Evolutionary conservation across 2,113 vertebrate species (phyloP).

Genomic region (Engraulis encrasicolus): DNA sequence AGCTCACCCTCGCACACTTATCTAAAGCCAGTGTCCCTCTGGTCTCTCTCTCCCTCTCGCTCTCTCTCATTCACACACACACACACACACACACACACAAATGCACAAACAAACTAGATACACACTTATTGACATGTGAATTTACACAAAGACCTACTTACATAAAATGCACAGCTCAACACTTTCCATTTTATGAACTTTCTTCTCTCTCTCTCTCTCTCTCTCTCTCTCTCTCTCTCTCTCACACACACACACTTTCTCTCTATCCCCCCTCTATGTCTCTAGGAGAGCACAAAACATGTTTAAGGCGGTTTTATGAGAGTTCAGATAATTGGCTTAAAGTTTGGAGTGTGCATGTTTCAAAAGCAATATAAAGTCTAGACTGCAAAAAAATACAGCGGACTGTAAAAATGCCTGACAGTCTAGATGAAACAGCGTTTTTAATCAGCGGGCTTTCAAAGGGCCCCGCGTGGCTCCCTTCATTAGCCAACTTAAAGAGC

Average conservation of each 20-base stretch:
- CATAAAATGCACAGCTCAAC: not conserved
- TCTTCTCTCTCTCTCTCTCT: not conserved
- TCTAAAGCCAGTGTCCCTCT: no score
- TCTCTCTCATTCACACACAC: no score
- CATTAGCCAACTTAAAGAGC: conserved; percentile 2
- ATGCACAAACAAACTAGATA: not conserved
- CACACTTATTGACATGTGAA: no score
- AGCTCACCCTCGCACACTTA: not conserved
- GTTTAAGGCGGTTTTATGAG: not conserved
- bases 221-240: not conserved
- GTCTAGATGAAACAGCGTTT: conserved; percentile 28
- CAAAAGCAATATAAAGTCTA: not conserved
- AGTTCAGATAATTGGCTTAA: not conserved
- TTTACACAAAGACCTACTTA: not conserved
- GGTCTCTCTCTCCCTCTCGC: not conserved
- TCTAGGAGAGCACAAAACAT: not conserved
- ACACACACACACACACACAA: not conserved
- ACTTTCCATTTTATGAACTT: not conserved
- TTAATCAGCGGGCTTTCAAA: conserved; percentile 25
- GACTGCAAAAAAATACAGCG: not conserved
- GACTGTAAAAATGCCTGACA: conserved; percentile 11
- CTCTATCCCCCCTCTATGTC: not conserved
- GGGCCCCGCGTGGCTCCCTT: not conserved
- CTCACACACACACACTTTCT: not conserved
- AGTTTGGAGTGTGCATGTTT: not conserved